A percentile compares a stretch with the other conserved stretches of the same genome.
These are phyloP conservation scores for Drosophila limbata DNA, from an alignment of 2,888 invertebrate genomes.

Conservation along the genomic window DNA sequence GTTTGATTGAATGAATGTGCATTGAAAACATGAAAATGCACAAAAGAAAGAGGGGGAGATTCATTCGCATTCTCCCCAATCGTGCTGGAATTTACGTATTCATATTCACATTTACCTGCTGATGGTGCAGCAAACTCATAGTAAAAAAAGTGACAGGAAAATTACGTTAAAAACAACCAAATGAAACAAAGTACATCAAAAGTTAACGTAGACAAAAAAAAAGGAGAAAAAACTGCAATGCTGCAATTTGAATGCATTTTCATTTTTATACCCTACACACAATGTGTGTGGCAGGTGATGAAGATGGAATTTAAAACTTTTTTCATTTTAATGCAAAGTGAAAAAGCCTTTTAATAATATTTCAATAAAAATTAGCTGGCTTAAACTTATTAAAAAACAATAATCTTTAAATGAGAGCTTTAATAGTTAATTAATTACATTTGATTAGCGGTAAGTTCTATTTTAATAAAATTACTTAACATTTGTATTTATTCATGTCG, in stretches of 20 bases:
- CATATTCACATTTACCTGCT: conserved; percentile 56
- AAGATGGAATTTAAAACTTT: too few relatives aligned
- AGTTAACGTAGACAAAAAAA: conserved; percentile 41
- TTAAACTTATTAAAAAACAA: too few relatives aligned
- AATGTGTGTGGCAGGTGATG: not conserved
- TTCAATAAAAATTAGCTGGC: too few relatives aligned
- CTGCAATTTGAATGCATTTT: conserved; percentile 66
- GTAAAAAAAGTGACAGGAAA: conserved; percentile 31
- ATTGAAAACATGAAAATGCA: conserved; percentile 56
- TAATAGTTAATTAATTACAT: too few relatives aligned
- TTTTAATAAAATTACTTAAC: too few relatives aligned
- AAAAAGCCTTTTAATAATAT: too few relatives aligned
- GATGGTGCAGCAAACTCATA: conserved; percentile 33
- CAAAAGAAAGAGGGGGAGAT: conserved; percentile 19
- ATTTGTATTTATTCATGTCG: too few relatives aligned
- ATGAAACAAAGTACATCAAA: conserved; percentile 48
- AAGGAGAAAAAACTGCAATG: conserved; percentile 60
- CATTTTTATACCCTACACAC: conserved; percentile 26
- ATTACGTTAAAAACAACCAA: conserved; percentile 42
- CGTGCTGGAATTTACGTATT: conserved; percentile 30
- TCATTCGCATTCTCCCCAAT: conserved; percentile 17
- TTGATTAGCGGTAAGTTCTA: too few relatives aligned
- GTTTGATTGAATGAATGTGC: conserved; percentile 75
- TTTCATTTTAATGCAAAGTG: not conserved
- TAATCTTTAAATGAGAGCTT: too few relatives aligned